These are phyloP conservation scores for Lasioglossum oenotherae DNA, from an alignment of 2,888 invertebrate species.

Conservation along the genomic window DNA sequence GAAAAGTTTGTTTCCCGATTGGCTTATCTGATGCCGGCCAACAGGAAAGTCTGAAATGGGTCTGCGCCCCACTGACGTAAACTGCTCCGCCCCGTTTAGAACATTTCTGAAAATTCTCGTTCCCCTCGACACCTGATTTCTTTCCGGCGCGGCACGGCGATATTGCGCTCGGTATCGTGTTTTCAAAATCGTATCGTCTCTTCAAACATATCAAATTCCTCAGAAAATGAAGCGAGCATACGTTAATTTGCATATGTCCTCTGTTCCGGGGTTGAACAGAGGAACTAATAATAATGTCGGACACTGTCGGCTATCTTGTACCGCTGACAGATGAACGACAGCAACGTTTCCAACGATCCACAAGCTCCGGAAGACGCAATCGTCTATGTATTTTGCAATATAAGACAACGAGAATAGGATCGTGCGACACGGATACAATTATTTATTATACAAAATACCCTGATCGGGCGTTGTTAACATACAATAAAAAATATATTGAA, in stretches of 20 bases:
- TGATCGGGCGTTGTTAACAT: too few species aligned
- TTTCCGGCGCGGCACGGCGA: too few species aligned
- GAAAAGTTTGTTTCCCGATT: conserved; percentile 76
- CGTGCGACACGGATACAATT: too few species aligned
- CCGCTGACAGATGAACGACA: too few species aligned
- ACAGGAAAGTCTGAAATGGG: conserved; percentile 70
- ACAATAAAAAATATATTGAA: too few species aligned
- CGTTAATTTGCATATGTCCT: not conserved
- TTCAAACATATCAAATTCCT: conserved; percentile 30
- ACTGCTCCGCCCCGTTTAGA: conserved; percentile 46
- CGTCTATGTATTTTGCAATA: too few species aligned
- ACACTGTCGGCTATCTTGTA: too few species aligned
- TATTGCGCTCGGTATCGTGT: too few species aligned
- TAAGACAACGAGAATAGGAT: too few species aligned
- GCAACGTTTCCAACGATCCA: too few species aligned
- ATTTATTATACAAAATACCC: too few species aligned
- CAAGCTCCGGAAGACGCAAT: too few species aligned
- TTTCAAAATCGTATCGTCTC: not conserved
- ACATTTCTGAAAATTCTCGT: conserved; percentile 54
- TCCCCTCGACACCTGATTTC: conserved; percentile 71
- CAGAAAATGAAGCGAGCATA: not conserved
- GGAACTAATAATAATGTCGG: conserved; percentile 16
- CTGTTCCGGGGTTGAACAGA: not conserved
- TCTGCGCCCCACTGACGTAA: conserved; percentile 66
- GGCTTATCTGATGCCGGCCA: conserved; percentile 75